Percentiles rank a stretch among this genome's conserved stretches.
These are phyloP conservation scores for Callimorpha dominula DNA, from an alignment of 2,888 invertebrate species.

Conservation along the genomic window DNA sequence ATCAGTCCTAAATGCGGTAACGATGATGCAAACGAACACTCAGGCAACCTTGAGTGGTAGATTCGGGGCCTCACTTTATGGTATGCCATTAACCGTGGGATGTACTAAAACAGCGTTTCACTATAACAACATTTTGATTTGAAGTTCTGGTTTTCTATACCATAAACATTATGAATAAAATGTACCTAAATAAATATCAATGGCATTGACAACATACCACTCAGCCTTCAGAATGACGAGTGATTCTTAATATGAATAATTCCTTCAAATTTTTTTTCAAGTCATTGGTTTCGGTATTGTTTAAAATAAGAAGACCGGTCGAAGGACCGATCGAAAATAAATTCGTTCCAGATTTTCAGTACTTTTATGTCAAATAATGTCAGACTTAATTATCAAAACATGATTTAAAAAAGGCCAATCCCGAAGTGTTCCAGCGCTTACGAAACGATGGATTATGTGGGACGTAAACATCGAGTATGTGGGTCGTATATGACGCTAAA, in stretches of 20 bases:
- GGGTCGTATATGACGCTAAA: slow-evolving; percentile 66
- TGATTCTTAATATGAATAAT: not conserved
- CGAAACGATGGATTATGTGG: slow-evolving; percentile 68
- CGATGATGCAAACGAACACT: slow-evolving; percentile 70
- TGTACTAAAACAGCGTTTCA: slow-evolving; percentile 18
- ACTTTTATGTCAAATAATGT: slow-evolving; percentile 15
- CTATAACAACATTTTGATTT: slow-evolving; percentile 33
- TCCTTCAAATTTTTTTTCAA: not conserved
- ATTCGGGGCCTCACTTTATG: slow-evolving; percentile 60
- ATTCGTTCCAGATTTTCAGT: slow-evolving; percentile 4
- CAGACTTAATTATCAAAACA: slow-evolving; percentile 31
- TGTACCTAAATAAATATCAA: slow-evolving; percentile 18
- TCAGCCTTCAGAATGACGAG: slow-evolving; percentile 12
- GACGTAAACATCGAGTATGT: slow-evolving; percentile 73
- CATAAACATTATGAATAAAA: slow-evolving; percentile 27
- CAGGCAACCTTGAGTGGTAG: slow-evolving; percentile 66
- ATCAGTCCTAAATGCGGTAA: slow-evolving; percentile 64
- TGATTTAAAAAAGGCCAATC: slow-evolving; percentile 33
- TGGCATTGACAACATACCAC: slow-evolving; percentile 19
- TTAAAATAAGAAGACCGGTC: not conserved
- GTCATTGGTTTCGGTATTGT: not conserved
- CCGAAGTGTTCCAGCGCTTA: slow-evolving; percentile 49
- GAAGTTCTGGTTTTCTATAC: slow-evolving; percentile 31
- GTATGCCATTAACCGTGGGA: slow-evolving; percentile 43
- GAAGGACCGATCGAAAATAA: slow-evolving; percentile 12